phyloP scores from a whole-genome alignment of 1,140 invertebrate species.

The Heliconius eleuchia region DNA sequence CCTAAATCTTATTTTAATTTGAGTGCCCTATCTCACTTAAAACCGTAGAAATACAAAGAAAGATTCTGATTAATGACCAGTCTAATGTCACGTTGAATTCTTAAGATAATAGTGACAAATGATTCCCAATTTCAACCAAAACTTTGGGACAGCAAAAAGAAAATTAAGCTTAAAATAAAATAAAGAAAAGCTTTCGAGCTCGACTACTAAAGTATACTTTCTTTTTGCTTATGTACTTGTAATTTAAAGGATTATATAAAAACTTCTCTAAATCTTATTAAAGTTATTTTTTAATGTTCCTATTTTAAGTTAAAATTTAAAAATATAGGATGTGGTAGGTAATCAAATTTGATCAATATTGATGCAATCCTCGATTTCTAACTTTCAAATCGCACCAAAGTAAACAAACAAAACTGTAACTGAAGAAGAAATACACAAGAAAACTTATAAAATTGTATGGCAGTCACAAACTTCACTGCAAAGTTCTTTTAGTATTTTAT shows the following conservation, averaged over 20 bases:
- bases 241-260: neutral
- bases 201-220: neutral
- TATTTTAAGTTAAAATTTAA: no score
- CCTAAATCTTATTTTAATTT: neutral
- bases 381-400: neutral
- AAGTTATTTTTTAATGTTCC: no score
- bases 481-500: neutral
- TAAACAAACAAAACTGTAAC: neutral
- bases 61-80: constrained; percentile 23
- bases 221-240: neutral
- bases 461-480: neutral
- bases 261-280: neutral
- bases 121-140: constrained; percentile 17
- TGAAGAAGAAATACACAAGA: neutral
- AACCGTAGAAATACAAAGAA: neutral
- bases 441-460: neutral
- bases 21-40: neutral
- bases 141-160: constrained; percentile 11
- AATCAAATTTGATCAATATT: no score
- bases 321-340: no score
- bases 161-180: constrained; percentile 15
- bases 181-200: neutral
- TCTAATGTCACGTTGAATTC: constrained; percentile 14
- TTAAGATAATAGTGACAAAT: constrained; percentile 23
- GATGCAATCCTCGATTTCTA: no score